A percentile compares a stretch with the other conserved stretches of the same genome.
phyloP scores from a whole-genome alignment of 2,797 vertebrate genomes.

The Carcharodon carcharias region DNA sequence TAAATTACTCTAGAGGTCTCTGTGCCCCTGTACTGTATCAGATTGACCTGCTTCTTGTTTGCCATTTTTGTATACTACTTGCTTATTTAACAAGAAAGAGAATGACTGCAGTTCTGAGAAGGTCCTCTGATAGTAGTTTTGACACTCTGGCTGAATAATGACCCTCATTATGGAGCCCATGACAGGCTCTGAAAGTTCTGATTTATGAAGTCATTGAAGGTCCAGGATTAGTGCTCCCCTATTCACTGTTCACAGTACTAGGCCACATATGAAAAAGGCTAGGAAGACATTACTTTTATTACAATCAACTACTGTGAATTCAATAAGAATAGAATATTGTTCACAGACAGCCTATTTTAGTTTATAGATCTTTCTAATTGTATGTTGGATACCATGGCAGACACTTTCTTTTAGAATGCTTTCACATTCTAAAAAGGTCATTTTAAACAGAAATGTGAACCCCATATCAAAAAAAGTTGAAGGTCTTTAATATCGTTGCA shows the following conservation, averaged over 20 bases:
- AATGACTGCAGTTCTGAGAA: conserved; percentile 98
- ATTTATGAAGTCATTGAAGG: conserved; percentile 98
- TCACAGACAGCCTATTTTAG: background rate
- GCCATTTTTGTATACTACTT: conserved; percentile 99
- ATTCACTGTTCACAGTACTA: conserved; percentile 53
- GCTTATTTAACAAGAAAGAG: conserved; percentile 99
- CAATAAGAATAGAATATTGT: conserved; percentile 16
- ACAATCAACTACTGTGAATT: conserved; percentile 28
- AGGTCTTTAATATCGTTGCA: background rate
- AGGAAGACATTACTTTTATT: conserved; percentile 34
- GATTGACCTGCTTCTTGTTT: conserved; percentile 99
- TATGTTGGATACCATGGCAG: background rate
- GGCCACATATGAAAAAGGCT: conserved; percentile 32
- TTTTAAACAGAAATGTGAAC: conserved; percentile 4
- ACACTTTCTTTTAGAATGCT: background rate
- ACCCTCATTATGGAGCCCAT: conserved; percentile 99
- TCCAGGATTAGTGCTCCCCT: conserved; percentile 67
- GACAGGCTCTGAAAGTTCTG: conserved; percentile 98
- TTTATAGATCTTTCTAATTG: conserved; percentile 27
- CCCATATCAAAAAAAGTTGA: background rate
- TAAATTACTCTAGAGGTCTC: conserved; percentile 98
- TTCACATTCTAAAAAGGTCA: background rate
- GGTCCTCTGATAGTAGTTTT: conserved; percentile 98
- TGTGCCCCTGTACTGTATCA: conserved; percentile 88
- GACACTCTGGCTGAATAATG: conserved; percentile 99